Evolutionary conservation across 2,113 vertebrate species (phyloP), one percentile per base, ranked within the genome.

Genomic region (Limnothrissa miodon): DNA sequence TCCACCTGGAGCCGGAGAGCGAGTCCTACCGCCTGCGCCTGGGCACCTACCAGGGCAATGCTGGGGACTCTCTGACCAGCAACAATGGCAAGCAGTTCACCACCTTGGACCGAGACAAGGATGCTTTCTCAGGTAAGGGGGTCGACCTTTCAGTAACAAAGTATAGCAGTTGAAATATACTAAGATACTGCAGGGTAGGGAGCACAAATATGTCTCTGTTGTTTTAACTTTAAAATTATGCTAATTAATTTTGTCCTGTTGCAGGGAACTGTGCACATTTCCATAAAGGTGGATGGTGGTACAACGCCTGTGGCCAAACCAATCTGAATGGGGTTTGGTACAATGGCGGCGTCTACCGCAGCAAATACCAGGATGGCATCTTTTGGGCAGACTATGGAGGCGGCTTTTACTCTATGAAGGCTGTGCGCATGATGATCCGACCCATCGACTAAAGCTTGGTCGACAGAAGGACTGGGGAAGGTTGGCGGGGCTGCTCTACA

Each of bases 221-320:
- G 13, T 48, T 53, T 4, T 23, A 53, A 53, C 33, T 29, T 66
- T 33, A n/a, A 66, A 7, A 13, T 10, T 66, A 25, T 33, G 29
- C 33, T 33, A 13, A 3, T 15, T 66, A 25, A 66, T 5, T 33
- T 33, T 66, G 59, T 25, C n/a, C 83, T 84, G 1, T 78, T 13
- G 44, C 91, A 99, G 98, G 98, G 82, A 99, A 99, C 94, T 99
- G 98, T 23, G 98, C 98, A 15, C 97, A 99, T 88, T 99, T 99
- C 89, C 97, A 99, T 83, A 99, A 99, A 93, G 98, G 97, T 2
- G 98, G 98, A 80, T 99, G 98, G 98, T 99, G 98, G 98, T 99
- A 99, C 94, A 99, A 98, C 0, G 95, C 96, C 0, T 99, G 98
- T 0, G 98, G 97, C 25, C 98, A 99, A 86, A 94, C 96, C 39